phyloP scores from a whole-genome alignment of 2,797 vertebrate genomes.

The Calcarius lapponicus region DNA sequence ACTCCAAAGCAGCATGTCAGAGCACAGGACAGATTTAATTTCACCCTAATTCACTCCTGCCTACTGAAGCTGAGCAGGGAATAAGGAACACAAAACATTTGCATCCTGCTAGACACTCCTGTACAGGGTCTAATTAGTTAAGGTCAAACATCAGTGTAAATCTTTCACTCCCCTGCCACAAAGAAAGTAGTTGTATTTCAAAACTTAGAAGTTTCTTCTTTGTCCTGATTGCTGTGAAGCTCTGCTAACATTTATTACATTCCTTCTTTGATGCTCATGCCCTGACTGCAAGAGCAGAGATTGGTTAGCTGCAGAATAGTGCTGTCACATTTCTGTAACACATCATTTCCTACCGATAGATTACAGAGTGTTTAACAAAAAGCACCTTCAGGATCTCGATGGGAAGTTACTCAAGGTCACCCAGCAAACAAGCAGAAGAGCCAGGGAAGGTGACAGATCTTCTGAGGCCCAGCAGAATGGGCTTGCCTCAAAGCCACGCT shows the following conservation, averaged over 20 bases:
- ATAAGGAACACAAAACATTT: neutral
- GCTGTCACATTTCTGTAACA: neutral
- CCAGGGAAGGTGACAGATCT: neutral
- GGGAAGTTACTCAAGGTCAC: neutral
- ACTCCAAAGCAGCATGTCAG: neutral
- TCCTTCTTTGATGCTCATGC: neutral
- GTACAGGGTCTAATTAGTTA: neutral
- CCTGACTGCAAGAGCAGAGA: neutral
- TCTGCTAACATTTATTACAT: neutral
- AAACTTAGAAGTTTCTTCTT: neutral
- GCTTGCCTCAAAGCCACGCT: neutral
- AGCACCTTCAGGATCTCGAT: neutral
- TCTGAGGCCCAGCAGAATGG: neutral
- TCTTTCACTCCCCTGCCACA: neutral
- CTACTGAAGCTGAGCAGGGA: neutral
- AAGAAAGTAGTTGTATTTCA: neutral
- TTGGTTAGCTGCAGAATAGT: neutral
- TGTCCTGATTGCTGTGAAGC: neutral
- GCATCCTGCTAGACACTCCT: neutral
- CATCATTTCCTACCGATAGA: neutral
- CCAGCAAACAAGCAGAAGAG: neutral
- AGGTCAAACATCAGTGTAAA: constrained; percentile 1
- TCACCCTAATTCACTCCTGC: constrained; percentile 1
- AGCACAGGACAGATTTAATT: neutral
- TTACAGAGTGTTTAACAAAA: neutral